These are phyloP conservation scores for Anarrhichthys ocellatus DNA, from an alignment of 2,113 vertebrate genomes.

Conservation along the genomic window DNA sequence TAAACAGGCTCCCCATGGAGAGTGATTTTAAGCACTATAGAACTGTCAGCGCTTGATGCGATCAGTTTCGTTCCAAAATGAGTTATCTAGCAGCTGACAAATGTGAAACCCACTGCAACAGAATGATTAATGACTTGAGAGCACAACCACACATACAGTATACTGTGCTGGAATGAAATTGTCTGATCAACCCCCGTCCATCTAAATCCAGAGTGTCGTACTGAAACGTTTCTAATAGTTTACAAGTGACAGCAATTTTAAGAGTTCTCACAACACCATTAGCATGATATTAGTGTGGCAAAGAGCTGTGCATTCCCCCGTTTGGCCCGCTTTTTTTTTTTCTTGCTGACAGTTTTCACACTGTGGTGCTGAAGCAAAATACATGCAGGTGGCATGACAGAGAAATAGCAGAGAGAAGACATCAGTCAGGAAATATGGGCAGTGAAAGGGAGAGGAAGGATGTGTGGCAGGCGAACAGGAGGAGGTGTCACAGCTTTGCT, in stretches of 20 bases:
- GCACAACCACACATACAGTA: constrained; percentile 28
- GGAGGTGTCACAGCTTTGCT: constrained; percentile 62
- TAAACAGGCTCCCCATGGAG: constrained; percentile 57
- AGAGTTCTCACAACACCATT: constrained; percentile 42
- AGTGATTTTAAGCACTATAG: constrained; percentile 49
- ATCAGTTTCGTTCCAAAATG: constrained; percentile 57
- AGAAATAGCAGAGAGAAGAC: constrained; percentile 43
- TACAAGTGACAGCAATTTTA: constrained; percentile 44
- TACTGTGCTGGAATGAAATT: constrained; percentile 29
- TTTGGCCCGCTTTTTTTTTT: background rate
- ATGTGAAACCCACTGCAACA: constrained; percentile 55
- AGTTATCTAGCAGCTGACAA: constrained; percentile 60
- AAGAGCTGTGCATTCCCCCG: constrained; percentile 13
- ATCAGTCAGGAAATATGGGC: constrained; percentile 66
- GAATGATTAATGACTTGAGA: constrained; percentile 69
- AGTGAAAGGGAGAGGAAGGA: constrained; percentile 49
- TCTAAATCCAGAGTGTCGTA: constrained; percentile 59
- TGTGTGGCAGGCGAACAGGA: constrained; percentile 48
- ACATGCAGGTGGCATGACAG: constrained; percentile 49
- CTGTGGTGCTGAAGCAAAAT: constrained; percentile 23
- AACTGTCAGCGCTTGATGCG: constrained; percentile 54
- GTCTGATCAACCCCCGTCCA: constrained; percentile 46
- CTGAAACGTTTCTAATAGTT: constrained; percentile 58
- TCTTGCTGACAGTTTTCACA: constrained; percentile 50
- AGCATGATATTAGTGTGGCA: constrained; percentile 47